Evolutionary conservation across 2,797 vertebrate genomes (phyloP), one percentile per base, ranked within the genome.

Genomic region (Anabas testudineus): DNA sequence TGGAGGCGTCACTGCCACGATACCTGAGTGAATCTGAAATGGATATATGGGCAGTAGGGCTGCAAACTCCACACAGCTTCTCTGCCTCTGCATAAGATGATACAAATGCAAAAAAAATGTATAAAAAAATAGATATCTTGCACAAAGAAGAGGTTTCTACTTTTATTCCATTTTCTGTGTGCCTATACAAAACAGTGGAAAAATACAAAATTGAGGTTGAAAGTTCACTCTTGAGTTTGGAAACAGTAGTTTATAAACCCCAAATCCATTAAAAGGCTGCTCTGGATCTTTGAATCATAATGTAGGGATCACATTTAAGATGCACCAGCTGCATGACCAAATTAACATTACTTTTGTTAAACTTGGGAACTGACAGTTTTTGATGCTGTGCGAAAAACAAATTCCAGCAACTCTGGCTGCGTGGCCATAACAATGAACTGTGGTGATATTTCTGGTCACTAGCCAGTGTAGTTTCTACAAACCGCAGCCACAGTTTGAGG

Each of bases 1-100:
- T 90, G 71, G 78, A 90, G 69, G 82, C 87, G 88, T 85, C 89
- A 86, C 68, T 71, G 80, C 72, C 3, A 74, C 57, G 74, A 85
- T 87, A 90, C 84, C 87, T 87, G 88, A 81, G 78, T 84, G 78
- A 74, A 78, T 79, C 76, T 74, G 78, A 86, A 86, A 91, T 86
- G 79, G 86, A 90, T 90, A 81, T 83, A 49, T 80, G 70, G 79
- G 68, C 75, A 83, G 76, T 13, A 47, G 71, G 57, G 73, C 67
- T 15, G 53, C 57, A 59, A 47, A 62, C 66, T 62, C 52, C 61
- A 67, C 58, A 34, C 71, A 49, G 75, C 61, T 34, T 2, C 59
- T 73, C 59, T 46, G 58, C 30, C 56, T 19, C 59, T 46, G 58
- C 30, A 56, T 19, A n/a, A 42, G 42, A 53, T 43, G 57, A 75